Percentiles rank a stretch among this genome's conserved stretches.
phyloP scores from a whole-genome alignment of 2,888 invertebrate genomes.

The Lasius platythorax region DNA sequence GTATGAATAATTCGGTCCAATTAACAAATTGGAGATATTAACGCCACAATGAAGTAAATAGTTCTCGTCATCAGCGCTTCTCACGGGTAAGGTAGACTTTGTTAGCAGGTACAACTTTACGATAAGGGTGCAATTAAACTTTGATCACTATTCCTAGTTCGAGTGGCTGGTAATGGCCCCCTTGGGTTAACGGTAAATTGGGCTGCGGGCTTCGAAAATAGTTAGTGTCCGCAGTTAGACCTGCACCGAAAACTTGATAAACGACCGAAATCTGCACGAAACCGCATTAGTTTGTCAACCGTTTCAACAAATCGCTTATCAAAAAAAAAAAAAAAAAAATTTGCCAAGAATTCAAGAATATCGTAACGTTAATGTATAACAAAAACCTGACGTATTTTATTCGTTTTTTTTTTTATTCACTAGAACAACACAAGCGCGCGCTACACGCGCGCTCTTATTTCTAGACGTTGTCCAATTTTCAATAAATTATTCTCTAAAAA shows the following conservation, averaged over 20 bases:
- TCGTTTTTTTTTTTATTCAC: background rate
- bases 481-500: no score
- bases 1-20: background rate
- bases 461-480: no score
- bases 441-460: no score
- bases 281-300: slow-evolving; percentile 53
- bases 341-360: background rate
- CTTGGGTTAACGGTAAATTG: slow-evolving; percentile 70
- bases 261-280: slow-evolving; percentile 61
- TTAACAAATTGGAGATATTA: slow-evolving; percentile 40
- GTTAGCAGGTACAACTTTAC: slow-evolving; percentile 75
- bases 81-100: slow-evolving; percentile 72
- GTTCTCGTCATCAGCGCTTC: slow-evolving; percentile 61
- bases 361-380: background rate
- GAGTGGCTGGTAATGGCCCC: slow-evolving; percentile 74
- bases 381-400: background rate
- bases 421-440: no score
- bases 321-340: slow-evolving; percentile 4
- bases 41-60: slow-evolving; percentile 56
- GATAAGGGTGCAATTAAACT: slow-evolving; percentile 81
- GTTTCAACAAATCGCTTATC: slow-evolving; percentile 45
- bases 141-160: slow-evolving; percentile 77
- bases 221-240: slow-evolving; percentile 61
- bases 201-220: slow-evolving; percentile 69
- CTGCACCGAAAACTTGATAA: slow-evolving; percentile 65